Conservation (phyloP, 2,888 invertebrate genomes). For the Oeneis ivallda region DNA sequence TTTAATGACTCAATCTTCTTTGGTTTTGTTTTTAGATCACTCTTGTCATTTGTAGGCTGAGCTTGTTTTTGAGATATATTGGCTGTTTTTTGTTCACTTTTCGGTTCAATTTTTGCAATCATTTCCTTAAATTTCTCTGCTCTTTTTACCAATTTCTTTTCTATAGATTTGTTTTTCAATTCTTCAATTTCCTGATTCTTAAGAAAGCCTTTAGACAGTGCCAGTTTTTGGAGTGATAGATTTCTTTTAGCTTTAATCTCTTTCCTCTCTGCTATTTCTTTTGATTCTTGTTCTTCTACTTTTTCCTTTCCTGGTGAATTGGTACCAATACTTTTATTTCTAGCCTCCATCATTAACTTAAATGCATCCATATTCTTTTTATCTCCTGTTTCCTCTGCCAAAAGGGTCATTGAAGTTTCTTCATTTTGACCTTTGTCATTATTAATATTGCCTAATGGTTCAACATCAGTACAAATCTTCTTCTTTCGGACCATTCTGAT, state of each 20-base stretch:
- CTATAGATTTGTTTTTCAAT: constrained; percentile 80
- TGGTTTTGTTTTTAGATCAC: constrained; percentile 30
- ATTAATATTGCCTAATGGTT: constrained; percentile 3
- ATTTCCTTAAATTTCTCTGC: constrained; percentile 81
- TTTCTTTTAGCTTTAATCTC: constrained; percentile 72
- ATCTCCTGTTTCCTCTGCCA: constrained; percentile 44
- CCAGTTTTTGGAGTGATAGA: constrained; percentile 82
- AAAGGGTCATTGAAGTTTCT: constrained; percentile 24
- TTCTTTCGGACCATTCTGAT: constrained; percentile 66
- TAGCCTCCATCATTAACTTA: constrained; percentile 85
- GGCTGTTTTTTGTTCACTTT: constrained; percentile 39
- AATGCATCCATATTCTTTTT: constrained; percentile 81
- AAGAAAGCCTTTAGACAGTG: constrained; percentile 82
- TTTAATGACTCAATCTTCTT: constrained; percentile 46
- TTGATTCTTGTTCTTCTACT: constrained; percentile 49
- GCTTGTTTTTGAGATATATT: constrained; percentile 8
- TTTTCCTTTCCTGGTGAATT: constrained; percentile 84
- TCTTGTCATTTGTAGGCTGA: constrained; percentile 22
- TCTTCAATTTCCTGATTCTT: constrained; percentile 82
- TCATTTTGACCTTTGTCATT: constrained; percentile 14
- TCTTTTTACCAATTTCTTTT: constrained; percentile 82
- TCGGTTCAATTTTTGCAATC: constrained; percentile 55
- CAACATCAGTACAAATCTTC: constrained; percentile 37
- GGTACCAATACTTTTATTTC: constrained; percentile 83
- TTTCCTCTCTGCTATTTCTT: constrained; percentile 55